Evolutionary conservation across 2,797 vertebrate species (phyloP), one percentile per base, ranked within the genome.

Genomic region (Enteromius paludinosus): DNA sequence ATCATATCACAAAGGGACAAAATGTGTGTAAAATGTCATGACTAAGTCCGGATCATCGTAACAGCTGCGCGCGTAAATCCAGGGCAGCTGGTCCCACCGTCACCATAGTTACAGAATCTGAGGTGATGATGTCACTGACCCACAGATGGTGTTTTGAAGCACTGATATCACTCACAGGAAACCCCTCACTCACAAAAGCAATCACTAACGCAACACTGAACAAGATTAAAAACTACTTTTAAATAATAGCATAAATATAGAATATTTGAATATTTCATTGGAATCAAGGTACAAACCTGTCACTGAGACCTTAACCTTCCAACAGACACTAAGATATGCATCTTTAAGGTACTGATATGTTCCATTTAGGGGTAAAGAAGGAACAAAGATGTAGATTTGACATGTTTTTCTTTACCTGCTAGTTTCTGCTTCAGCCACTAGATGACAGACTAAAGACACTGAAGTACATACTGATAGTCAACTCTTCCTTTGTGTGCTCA

Each of bases 111-210:
- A 74, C 52, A 25, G 14, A 74, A 35, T 8, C 30, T 1, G 20
- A 18, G 35, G 1, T 64, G 59, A 77, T 77, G 75, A 65, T 33
- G 18, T 77, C 75, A 64, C 47, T 14, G 35, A 43, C 33, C 17
- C 14, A 41, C n/a, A 43, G 20, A 23, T 18, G 25, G 15, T 15
- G 41, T 14, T 70, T 54, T 33, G 8, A 38, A 45, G 28, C 38
- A 0, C 17, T 76, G 72, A 41, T 7, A 2, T 77, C 74, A 77
- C 9, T 69, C n/a, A 45, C 35, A 23, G 12, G 12, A 38, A 66
- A 20, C 20, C 64, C 9, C n/a, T 30, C 38, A 30, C 4, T 59
- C 33, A 56, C 14, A 11, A 5, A 4, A 49, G 25, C 33, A 56
- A 38, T 38, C 14, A 14, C 30, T 23, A 30, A 71, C 30, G 41